phyloP scores from a whole-genome alignment of 2,888 invertebrate species.

The Sarcophaga variegata region DNA sequence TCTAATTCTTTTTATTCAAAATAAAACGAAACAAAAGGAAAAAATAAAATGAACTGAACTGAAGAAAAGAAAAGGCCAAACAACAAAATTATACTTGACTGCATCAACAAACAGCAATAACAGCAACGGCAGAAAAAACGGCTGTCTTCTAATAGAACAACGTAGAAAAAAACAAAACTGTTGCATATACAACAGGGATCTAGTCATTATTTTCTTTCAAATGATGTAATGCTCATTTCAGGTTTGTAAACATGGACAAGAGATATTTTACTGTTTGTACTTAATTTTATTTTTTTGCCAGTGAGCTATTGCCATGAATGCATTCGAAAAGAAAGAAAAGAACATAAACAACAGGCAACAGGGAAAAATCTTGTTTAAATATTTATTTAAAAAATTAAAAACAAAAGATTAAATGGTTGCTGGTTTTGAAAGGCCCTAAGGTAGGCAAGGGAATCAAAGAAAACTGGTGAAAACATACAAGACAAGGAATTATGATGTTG shows the following conservation, averaged over 20 bases:
- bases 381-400: slow-evolving; percentile 67
- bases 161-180: slow-evolving; percentile 60
- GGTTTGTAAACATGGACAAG: slow-evolving; percentile 69
- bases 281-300: slow-evolving; percentile 39
- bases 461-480: slow-evolving; percentile 15
- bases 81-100: slow-evolving; percentile 54
- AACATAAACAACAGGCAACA: not conserved
- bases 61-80: not conserved
- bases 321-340: slow-evolving; percentile 60
- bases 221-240: slow-evolving; percentile 68
- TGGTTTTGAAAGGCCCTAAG: slow-evolving; percentile 48
- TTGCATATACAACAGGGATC: slow-evolving; percentile 70
- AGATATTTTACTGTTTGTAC: slow-evolving; percentile 50
- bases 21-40: slow-evolving; percentile 3
- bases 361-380: slow-evolving; percentile 64
- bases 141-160: slow-evolving; percentile 32
- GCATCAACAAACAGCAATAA: slow-evolving; percentile 17
- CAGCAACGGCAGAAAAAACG: slow-evolving; percentile 10
- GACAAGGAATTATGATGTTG: not conserved
- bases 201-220: slow-evolving; percentile 70
- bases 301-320: slow-evolving; percentile 60
- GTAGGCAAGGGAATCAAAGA: slow-evolving; percentile 45
- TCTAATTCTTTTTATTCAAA: slow-evolving; percentile 40
- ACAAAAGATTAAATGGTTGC: slow-evolving; percentile 50
- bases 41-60: not conserved